These are phyloP conservation scores for Intellagama lesueurii DNA, from an alignment of 2,797 vertebrate genomes.

Conservation along the genomic window DNA sequence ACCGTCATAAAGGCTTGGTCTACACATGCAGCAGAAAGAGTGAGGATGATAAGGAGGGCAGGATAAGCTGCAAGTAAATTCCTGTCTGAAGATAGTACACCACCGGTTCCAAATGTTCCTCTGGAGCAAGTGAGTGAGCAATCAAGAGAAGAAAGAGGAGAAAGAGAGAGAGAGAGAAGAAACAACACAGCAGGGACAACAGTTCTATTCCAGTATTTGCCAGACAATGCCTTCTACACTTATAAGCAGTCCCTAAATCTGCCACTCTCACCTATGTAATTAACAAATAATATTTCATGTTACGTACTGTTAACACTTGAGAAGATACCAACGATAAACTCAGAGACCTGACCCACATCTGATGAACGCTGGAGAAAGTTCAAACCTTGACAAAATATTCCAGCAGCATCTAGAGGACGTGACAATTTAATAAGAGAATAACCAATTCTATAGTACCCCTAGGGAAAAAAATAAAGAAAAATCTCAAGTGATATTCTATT, in stretches of 20 bases:
- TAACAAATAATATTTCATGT: slow-evolving; percentile 13
- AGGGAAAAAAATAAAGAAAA: not conserved
- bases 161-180: no score
- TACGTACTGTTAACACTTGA: slow-evolving; percentile 74
- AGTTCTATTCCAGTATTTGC: not conserved
- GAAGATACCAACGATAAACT: slow-evolving; percentile 79
- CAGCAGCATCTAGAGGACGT: slow-evolving; percentile 53
- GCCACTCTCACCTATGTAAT: not conserved
- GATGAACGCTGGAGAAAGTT: slow-evolving; percentile 51
- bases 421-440: slow-evolving; percentile 71
- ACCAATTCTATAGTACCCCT: slow-evolving; percentile 82
- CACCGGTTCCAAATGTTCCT: not conserved
- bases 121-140: no score
- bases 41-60: not conserved
- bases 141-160: no score
- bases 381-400: slow-evolving; percentile 75
- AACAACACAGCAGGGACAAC: not conserved
- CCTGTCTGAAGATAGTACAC: not conserved
- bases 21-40: not conserved
- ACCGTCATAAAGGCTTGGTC: no score
- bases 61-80: not conserved
- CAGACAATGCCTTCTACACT: accelerated
- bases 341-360: slow-evolving; percentile 64
- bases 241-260: not conserved
- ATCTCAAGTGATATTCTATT: not conserved